Evolutionary conservation across 2,113 vertebrate genomes (phyloP), one percentile per base, ranked within the genome.

Genomic region (Apus apus): DNA sequence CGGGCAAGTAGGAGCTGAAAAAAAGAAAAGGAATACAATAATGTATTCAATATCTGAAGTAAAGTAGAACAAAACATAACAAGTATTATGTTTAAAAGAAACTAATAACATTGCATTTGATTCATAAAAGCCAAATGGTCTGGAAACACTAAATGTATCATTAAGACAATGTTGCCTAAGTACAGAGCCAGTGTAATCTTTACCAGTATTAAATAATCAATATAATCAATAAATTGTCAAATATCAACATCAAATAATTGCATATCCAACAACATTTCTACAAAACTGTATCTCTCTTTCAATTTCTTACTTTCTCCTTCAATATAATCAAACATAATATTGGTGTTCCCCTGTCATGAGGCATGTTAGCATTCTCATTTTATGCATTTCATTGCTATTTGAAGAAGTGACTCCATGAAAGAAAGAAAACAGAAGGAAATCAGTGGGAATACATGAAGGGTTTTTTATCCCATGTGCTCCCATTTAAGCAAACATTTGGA

Each of bases 401-500:
- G 32, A 76, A 17, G 53, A 91, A 83, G 23, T 53, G 3, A 66
- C 27, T 54, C 50, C 56, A 9, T 73, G 32, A 76, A 83, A 87
- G 23, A 15, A 85, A 82, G 18, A 53, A 78, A 87, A 73, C 8
- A n/a, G 19, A 56, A 74, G 26, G 70, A 80, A 80, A 26, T n/a
- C 22, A 30, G 40, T 57, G 53, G 38, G n/a, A 77, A 85, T 36
- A 38, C 4, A 22, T 32, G 15, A 17, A 70, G 85, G 8, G 85
- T 56, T 30, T 92, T 61, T 30, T 11, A 78, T 68, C 38, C n/a
- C 15, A 13, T 46, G 48, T 40, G 79, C 29, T 74, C 46, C 53
- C 38, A 56, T 71, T 70, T 86, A 90, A 64, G 21, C 50, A 94
- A 88, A 94, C 18, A 74, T 45, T 91, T 90, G 78, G 32, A 34